Percentiles rank a stretch among this genome's conserved stretches.
Conservation (phyloP, 2,888 invertebrate genomes). For the Malacosoma neustria region DNA sequence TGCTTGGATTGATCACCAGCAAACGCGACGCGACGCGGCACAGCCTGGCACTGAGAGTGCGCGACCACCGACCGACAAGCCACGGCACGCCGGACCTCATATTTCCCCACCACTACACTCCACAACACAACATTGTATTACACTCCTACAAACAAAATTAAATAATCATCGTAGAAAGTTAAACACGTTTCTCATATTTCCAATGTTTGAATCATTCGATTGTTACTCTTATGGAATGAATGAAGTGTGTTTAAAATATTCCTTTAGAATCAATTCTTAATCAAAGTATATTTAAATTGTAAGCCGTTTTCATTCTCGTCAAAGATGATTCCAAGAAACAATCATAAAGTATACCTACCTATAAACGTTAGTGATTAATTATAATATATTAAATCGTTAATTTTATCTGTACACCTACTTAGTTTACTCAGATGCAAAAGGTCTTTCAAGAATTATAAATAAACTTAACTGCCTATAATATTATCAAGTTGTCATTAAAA, state of each 20-base stretch:
- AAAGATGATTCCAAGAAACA: neutral
- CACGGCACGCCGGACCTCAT: conserved; percentile 18
- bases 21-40: conserved; percentile 50
- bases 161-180: conserved; percentile 16
- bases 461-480: no score
- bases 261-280: neutral
- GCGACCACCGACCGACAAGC: conserved; percentile 25
- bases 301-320: neutral
- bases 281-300: neutral
- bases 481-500: neutral
- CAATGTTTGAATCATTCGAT: no score
- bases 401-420: no score
- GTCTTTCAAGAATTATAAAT: no score
- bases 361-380: no score
- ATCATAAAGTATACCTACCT: neutral
- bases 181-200: conserved; percentile 3
- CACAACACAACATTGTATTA: neutral
- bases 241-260: neutral
- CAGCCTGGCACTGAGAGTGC: conserved; percentile 40
- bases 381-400: no score
- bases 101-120: conserved; percentile 18
- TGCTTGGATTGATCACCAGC: conserved; percentile 36
- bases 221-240: neutral
- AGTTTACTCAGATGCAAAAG: no score
- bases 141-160: conserved; percentile 7